Evolutionary conservation across 2,113 vertebrate species (phyloP), one percentile per base, ranked within the genome.

Genomic region (Hirundichthys speculiger): DNA sequence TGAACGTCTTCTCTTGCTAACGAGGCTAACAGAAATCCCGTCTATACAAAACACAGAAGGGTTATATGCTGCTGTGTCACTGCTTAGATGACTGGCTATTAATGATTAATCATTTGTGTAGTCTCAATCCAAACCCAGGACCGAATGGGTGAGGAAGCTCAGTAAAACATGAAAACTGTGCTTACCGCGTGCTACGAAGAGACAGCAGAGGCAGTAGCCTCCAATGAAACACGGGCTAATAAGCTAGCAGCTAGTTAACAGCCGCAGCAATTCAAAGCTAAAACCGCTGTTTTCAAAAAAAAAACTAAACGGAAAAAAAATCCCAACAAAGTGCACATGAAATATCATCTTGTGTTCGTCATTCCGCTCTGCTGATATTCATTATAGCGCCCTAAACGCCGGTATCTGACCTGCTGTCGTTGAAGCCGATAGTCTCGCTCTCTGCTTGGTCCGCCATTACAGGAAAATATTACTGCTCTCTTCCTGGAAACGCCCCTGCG

Each of bases 361-460:
- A 7, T 18, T n/a, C 16, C 1, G 8, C 12, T 7, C 1, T 5
- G 27, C 14, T 20, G 2, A 3, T 18, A 27, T 34, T 25, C 0
- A 20, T 54, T 60, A 48, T n/a, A 43, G 40, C 2, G 2, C 19
- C 19, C 22, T n/a, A 25, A 13, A 34, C 3, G 13, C 25, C 62
- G 0, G 40, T 41, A 40, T 66, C 90, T 90, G 65, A 94, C 93
- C 92, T 92, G 91, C 90, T 92, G 48, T 92, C 92, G 87, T 59
- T 88, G 82, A 91, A 90, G 20, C 87, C 87, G 69, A 91, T 82
- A 78, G 69, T 77, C 71, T 94, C 92, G 82, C 67, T 91, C 34
- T 94, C 93, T 72, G 81, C 71, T 82, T 93, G 90, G 57, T 94
- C 93, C 92, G 92, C 92, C 93, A 94, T 94, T 92, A 90, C 88